phyloP scores from a whole-genome alignment of 1,140 invertebrate genomes.

The Drosophila lowei region DNA sequence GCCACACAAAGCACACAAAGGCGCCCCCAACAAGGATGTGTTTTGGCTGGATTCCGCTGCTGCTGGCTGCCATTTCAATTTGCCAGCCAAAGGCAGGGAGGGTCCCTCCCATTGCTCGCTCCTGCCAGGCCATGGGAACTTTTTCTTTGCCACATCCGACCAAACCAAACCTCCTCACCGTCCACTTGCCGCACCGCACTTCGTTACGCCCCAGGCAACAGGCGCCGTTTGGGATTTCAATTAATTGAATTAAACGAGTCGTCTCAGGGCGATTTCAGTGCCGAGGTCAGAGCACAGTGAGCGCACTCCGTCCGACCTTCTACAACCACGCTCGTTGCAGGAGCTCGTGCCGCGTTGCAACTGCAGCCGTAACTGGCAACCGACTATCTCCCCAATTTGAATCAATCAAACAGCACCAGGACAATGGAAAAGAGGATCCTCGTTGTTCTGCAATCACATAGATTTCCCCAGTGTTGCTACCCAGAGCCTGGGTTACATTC shows the following conservation, averaged over 20 bases:
- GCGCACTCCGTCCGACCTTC: slow-evolving; percentile 5
- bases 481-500: no score
- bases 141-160: no score
- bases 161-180: no score
- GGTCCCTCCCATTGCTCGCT: neutral
- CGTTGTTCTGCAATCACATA: no score
- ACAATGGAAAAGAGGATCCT: neutral
- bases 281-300: neutral
- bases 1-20: slow-evolving; percentile 6
- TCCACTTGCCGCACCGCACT: slow-evolving; percentile 1
- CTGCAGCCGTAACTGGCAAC: no score
- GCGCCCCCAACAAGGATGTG: neutral
- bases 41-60: no score
- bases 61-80: slow-evolving; percentile 9
- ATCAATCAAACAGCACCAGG: slow-evolving; percentile 4
- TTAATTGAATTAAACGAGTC: slow-evolving; percentile 38
- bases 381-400: neutral
- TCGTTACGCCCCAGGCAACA: slow-evolving; percentile 12
- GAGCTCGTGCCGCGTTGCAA: no score
- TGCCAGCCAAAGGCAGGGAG: neutral
- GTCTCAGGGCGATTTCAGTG: slow-evolving; percentile 12
- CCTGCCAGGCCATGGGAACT: no score
- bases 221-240: slow-evolving; percentile 15
- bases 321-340: slow-evolving; percentile 1
- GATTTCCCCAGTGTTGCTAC: no score